Conservation (phyloP, 2,113 vertebrate species). For the Strix aluco region DNA sequence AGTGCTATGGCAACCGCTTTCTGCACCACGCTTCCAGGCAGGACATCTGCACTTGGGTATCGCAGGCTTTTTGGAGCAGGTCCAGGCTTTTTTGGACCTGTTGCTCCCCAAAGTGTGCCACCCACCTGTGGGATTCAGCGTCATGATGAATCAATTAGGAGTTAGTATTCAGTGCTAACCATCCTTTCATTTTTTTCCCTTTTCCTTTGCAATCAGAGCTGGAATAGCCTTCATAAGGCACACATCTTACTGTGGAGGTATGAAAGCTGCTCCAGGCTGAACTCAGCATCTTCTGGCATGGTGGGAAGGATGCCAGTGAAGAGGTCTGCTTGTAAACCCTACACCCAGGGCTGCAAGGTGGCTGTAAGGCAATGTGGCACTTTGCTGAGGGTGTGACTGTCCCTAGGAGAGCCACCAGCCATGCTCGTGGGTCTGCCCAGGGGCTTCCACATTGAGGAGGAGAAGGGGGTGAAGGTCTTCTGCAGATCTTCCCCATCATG, state of each 20-base stretch:
- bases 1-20: background rate
- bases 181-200: background rate
- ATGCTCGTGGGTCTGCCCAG: background rate
- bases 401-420: background rate
- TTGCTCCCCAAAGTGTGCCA: background rate
- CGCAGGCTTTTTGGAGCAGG: background rate
- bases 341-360: fast-evolving
- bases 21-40: background rate
- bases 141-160: background rate
- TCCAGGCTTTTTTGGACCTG: background rate
- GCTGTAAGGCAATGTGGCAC: background rate
- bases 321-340: background rate
- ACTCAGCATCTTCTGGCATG: background rate
- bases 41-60: background rate
- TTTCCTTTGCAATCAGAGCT: background rate
- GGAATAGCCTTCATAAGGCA: background rate
- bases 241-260: too few species aligned
- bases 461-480: background rate
- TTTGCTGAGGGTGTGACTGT: background rate
- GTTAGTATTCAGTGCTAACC: background rate
- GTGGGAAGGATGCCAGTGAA: background rate
- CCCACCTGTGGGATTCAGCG: background rate
- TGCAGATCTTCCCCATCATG: background rate
- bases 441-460: background rate
- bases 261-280: background rate